Evolutionary conservation across 2,888 invertebrate species (phyloP).

Genomic region (Liopterus haemorrhoidalis): DNA sequence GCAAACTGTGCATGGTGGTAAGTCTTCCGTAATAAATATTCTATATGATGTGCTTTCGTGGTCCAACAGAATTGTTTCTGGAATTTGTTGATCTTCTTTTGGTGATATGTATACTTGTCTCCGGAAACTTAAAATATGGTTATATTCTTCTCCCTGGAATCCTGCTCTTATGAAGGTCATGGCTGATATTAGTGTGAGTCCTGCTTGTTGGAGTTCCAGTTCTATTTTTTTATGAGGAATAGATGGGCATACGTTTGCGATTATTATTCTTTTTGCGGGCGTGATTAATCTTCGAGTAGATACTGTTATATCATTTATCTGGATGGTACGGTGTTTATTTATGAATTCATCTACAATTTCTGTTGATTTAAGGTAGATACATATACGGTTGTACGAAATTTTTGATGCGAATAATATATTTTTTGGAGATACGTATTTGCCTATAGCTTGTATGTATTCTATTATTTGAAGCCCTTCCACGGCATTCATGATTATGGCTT

Average conservation of each 20-base stretch:
- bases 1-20: constrained; percentile 14
- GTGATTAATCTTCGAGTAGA: constrained; percentile 1
- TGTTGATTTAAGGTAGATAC: constrained; percentile 1
- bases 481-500: constrained; percentile 7
- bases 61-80: constrained; percentile 13
- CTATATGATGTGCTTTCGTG: constrained; percentile 16
- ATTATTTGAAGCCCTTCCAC: constrained; percentile 7
- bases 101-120: constrained; percentile 27
- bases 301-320: not conserved
- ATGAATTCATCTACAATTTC: constrained; percentile 5
- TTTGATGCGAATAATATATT: constrained; percentile 5
- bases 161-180: constrained; percentile 27
- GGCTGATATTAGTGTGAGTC: constrained; percentile 21
- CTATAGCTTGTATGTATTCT: constrained; percentile 7
- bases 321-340: not conserved
- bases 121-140: constrained; percentile 27
- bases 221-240: constrained; percentile 25
- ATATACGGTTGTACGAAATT: constrained; percentile 8
- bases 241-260: constrained; percentile 26
- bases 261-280: constrained; percentile 3
- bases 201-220: constrained; percentile 18
- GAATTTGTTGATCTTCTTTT: constrained; percentile 17
- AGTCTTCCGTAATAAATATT: constrained; percentile 15
- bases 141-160: constrained; percentile 19
- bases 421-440: constrained; percentile 2